Base-by-base conservation (phyloP, 2,888 invertebrate species). In the Ectemnius lituratus region DNA sequence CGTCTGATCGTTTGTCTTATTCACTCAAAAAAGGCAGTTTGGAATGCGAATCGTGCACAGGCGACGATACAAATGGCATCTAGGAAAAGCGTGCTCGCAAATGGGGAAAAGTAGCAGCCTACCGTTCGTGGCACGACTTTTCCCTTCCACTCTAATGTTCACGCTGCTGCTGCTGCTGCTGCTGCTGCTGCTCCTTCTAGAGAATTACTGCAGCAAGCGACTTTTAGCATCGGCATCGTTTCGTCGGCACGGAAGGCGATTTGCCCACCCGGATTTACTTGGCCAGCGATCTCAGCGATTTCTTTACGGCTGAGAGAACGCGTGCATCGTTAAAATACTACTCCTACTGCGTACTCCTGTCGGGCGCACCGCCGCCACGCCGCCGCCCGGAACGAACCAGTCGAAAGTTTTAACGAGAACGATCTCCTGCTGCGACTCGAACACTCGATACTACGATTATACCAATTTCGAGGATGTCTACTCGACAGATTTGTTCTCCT, bases 91-190 rank as follows among this genome's bases (percentile, higher is more conserved):
- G n/a, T 18, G 56, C 2, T 46, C 18, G 73, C 73, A 80, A 84
- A 85, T 78, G 86, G 83, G 63, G 85, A 81, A 85, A 87, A 88
- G 84, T 87, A 73, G 86, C 84, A 78, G 52, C 67, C 69, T 69
- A 71, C 67, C 63, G 73, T 67, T 77, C 67, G 59, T 59, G 73
- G 83, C 86, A 86, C 86, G 87, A 84, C 70, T 74, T 67, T 18
- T 52, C 59, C 16, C 64, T 47, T 68, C 68, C 70, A 67, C 82
- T 78, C 82, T 81, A 80, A 80, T 74, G 78, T 79, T 23, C 23
- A 65, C 75, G 73, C 72, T 68, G 52, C 23, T 23, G 66, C 71
- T 79, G n/a, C n/a, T n/a, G n/a, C n/a, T n/a, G n/a, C n/a, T 46
- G 1, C 23, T 45, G 16, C 61, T 20, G 1, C 23, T 23, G 66